Evolutionary conservation across 30 jellyfish, hydroid and myxozoan genomes (phyloP), one percentile per base, ranked within the genome.

Genomic region (Sanderia malayensis): DNA sequence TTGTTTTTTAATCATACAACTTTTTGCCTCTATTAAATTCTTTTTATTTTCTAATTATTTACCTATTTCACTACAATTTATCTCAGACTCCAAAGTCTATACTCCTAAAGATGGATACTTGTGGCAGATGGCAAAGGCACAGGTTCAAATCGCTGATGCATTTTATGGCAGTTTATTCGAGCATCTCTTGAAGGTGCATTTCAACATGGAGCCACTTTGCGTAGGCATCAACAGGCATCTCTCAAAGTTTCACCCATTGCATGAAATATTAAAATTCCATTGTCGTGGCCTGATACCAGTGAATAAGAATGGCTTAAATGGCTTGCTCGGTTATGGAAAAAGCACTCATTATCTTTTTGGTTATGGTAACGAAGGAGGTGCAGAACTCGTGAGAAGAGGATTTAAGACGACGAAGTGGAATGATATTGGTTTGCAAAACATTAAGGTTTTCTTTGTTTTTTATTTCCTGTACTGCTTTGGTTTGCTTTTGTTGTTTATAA

Each of bases 141-240:
- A 25, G 61, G 79, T 77, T 20, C 92, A 74, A n/a, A 52, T 47
- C 21, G 83, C 58, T 22, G 97, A 88, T 41, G 15, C 61, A 29
- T 83, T 73, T 37, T 45, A 9, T 31, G 74, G 77, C 30, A 76
- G 76, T 58, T 21, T 81, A 2, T 33, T 31, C 44, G 92, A 79
- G 13, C 95, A 88, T 61, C 81, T 81, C 28, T 65, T 88, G 52
- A 80, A 69, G 34, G 81, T 95, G 9, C 97, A 82, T 46, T 13
- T 62, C 11, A 47, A 80, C 10, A 73, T 81, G 82, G 95, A 88
- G 71, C 83, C 91, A 25, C 17, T 88, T 32, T 88, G 97, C 74
- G 73, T 81, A 9, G 24, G 76, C 4, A 18, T 74, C 69, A 64
- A 69, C 15, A 73, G 97, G 4, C 95, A 82, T 44, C 32, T 88